Evolutionary conservation across 2,888 invertebrate species (phyloP), one percentile per base, ranked within the genome.

Genomic region (Acrocyrtus sp.): DNA sequence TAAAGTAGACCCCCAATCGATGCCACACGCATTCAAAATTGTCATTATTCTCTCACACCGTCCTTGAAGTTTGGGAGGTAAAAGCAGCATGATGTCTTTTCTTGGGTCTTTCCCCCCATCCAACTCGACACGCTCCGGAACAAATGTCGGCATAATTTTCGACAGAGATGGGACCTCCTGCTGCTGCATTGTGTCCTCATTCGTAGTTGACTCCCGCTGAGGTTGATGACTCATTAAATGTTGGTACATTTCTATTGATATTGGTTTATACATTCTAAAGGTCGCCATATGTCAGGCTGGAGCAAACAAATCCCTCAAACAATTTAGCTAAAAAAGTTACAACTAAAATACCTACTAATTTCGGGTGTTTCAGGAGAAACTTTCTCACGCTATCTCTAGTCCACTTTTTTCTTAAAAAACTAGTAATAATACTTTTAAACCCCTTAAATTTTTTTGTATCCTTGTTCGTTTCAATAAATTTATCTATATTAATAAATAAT

Each of bases 281-380:
- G 15, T 43, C 45, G 27, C n/a, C 65, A 56, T 56, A 1, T 39
- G 51, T n/a, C 24, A 51, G 39, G 22, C 24, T 24, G n/a, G n/a
- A n/a, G 22, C 62, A 62, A 39, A 62, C 21, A 6, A 62, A 1
- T 17, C 62, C 51, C 15, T 62, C 62, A 50, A 62, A n/a, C 19
- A 62, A 17, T n/a, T 58, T 58, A 8, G 58, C 22, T 39, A 62
- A 51, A 62, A 62, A 62, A 15, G 62, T 51, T 10, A 62, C 51
- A 12, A 62, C 51, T 17, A 62, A 22, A 4, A 62, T 12, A 15
- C 39, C 17, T n/a, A 62, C 62, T 4, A 62, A 21, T 21, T 27
- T 17, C 15, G 50, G 22, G 17, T 62, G 50, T n/a, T 39, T 50
- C n/a, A 62, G 22, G 5, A 62, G 41, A 51, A 62, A 62, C 50